Percentiles rank a stretch among this genome's conserved stretches.
These are phyloP conservation scores for Sylvietta virens DNA, from an alignment of 2,113 vertebrate genomes.

Conservation along the genomic window DNA sequence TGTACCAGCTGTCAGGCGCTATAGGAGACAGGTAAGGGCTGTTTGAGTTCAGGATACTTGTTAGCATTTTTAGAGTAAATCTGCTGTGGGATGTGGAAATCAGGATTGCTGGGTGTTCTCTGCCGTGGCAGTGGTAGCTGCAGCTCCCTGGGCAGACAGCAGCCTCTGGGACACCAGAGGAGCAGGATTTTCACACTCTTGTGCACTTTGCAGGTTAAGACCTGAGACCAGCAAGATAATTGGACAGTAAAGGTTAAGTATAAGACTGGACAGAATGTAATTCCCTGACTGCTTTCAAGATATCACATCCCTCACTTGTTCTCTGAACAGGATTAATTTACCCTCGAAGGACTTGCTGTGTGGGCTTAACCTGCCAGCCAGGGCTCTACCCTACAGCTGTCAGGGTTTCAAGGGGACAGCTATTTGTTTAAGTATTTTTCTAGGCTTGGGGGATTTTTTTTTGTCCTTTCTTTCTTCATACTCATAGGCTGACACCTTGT, in stretches of 20 bases:
- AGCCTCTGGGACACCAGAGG: rapidly evolving
- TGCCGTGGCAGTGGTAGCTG: neutral
- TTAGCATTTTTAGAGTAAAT: neutral
- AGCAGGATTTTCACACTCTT: neutral
- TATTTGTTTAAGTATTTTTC: neutral
- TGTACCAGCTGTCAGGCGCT: rapidly evolving
- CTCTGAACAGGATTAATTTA: neutral
- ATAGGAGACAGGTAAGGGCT: neutral
- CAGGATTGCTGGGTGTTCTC: neutral
- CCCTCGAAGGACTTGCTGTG: neutral
- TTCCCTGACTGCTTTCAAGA: neutral
- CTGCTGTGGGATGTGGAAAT: neutral
- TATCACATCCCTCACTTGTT: neutral
- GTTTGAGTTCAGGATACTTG: neutral
- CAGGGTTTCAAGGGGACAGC: neutral
- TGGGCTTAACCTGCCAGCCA: neutral
- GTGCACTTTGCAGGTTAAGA: neutral
- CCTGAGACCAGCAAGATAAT: neutral
- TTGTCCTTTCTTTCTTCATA: neutral
- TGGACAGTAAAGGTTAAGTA: neutral
- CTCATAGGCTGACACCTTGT: neutral
- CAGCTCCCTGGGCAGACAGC: neutral
- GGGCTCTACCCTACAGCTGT: neutral
- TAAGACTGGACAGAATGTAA: neutral
- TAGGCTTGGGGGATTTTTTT: neutral